phyloP scores from a whole-genome alignment of 2,113 vertebrate genomes.

The Danio rerio region DNA sequence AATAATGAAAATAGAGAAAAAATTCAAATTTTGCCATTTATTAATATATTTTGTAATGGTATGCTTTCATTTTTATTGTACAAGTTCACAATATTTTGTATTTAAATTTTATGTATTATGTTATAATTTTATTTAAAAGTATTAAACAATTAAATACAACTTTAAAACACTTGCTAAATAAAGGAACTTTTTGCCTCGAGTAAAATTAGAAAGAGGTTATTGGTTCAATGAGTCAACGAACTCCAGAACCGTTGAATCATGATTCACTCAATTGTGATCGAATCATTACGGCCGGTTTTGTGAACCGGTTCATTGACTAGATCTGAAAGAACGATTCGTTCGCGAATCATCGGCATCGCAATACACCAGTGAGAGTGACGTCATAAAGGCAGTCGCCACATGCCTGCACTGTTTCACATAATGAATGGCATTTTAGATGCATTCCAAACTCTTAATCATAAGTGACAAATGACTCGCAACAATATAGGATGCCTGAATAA shows the following conservation, averaged over 20 bases:
- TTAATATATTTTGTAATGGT: too few species aligned
- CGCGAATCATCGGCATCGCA: neutral
- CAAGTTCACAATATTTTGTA: too few species aligned
- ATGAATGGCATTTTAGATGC: slow-evolving; percentile 13
- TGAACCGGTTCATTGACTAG: slow-evolving; percentile 3
- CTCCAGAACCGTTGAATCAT: too few species aligned
- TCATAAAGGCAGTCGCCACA: slow-evolving; percentile 40
- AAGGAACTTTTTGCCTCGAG: neutral
- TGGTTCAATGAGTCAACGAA: neutral
- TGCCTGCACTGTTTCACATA: slow-evolving; percentile 25
- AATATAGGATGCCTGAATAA: neutral
- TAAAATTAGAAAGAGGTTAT: neutral
- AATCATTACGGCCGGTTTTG: neutral
- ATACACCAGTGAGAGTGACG: slow-evolving; percentile 50
- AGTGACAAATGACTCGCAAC: neutral
- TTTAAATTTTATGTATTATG: too few species aligned
- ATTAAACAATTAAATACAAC: too few species aligned
- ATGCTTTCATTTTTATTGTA: too few species aligned
- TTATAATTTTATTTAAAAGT: too few species aligned
- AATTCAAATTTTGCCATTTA: too few species aligned
- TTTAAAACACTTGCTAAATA: too few species aligned
- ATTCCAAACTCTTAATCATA: neutral
- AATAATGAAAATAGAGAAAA: too few species aligned
- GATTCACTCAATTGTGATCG: neutral
- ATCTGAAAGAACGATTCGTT: slow-evolving; percentile 6